A percentile compares a stretch with the other conserved stretches of the same genome.
Evolutionary conservation across 2,797 vertebrate genomes (phyloP).

Genomic region (Gila robusta): DNA sequence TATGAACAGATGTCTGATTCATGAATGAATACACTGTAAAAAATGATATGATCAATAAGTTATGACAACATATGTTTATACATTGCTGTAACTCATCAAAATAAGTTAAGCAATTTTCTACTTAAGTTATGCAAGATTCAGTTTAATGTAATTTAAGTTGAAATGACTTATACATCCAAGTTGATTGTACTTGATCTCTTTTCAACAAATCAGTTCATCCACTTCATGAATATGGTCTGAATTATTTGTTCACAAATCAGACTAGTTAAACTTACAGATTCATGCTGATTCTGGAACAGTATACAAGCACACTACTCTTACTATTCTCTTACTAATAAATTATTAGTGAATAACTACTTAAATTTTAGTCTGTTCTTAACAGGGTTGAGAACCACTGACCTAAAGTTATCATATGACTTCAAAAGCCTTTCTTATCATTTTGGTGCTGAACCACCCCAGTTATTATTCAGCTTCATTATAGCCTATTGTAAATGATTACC

Average conservation of each 20-base stretch:
- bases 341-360: background rate
- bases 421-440: background rate
- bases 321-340: too few species aligned
- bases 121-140: too few species aligned
- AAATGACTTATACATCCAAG: too few species aligned
- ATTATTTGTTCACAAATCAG: background rate
- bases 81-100: too few species aligned
- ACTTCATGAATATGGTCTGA: background rate
- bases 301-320: background rate
- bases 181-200: background rate
- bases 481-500: background rate
- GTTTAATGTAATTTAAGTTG: background rate
- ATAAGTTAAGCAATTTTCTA: too few species aligned
- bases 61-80: too few species aligned
- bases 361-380: background rate
- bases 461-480: background rate
- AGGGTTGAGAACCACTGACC: background rate
- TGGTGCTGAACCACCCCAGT: background rate
- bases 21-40: background rate
- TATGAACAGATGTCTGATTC: background rate
- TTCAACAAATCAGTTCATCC: background rate
- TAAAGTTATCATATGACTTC: background rate
- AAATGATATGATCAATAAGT: too few species aligned
- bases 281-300: background rate
- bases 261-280: background rate